Evolutionary conservation across 2,888 invertebrate species (phyloP).

Genomic region (Apodemia mormo): DNA sequence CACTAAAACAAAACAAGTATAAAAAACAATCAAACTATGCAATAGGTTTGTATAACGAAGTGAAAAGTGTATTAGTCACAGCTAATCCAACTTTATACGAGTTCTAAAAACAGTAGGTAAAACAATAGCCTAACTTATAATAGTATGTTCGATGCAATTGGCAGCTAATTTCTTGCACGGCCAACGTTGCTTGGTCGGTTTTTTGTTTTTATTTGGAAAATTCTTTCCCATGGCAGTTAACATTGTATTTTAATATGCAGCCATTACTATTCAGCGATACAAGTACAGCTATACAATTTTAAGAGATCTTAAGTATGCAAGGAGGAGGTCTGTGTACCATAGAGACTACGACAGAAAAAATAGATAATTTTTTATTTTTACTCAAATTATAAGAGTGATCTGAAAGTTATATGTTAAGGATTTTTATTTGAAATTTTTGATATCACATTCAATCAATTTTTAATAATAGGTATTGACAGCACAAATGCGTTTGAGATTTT

Average conservation of each 20-base stretch:
- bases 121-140: slow-evolving; percentile 77
- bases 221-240: slow-evolving; percentile 5
- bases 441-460: too few relatives aligned
- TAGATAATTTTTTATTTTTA: not conserved
- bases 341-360: not conserved
- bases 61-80: slow-evolving; percentile 39
- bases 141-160: slow-evolving; percentile 77
- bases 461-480: too few relatives aligned
- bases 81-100: slow-evolving; percentile 58
- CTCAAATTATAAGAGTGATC: not conserved
- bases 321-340: not conserved
- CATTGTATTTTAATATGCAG: slow-evolving; percentile 2
- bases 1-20: not conserved
- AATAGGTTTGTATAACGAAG: slow-evolving; percentile 17
- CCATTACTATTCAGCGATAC: not conserved
- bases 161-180: slow-evolving; percentile 75
- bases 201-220: slow-evolving; percentile 14
- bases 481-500: too few relatives aligned
- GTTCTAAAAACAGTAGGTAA: slow-evolving; percentile 67
- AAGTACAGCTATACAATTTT: not conserved
- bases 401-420: too few relatives aligned
- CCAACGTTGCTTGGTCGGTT: slow-evolving; percentile 40
- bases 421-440: too few relatives aligned
- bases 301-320: not conserved
- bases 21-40: slow-evolving; percentile 18